Conservation (phyloP, 2,797 vertebrate species). For the Tapirus indicus region DNA sequence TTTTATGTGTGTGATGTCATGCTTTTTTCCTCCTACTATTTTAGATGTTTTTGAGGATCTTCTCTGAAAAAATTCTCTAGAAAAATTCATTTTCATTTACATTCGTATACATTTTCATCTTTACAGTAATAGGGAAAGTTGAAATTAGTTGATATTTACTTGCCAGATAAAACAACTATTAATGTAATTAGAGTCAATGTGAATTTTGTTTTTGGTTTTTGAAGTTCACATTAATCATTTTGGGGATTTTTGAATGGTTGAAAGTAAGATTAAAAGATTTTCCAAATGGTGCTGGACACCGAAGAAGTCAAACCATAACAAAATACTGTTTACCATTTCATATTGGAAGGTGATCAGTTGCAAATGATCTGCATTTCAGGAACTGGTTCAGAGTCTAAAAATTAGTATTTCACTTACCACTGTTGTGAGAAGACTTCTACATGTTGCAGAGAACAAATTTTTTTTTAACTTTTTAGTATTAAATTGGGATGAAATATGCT, state of each 20-base stretch:
- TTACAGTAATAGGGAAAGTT: neutral
- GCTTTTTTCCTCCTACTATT: neutral
- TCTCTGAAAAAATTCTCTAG: neutral
- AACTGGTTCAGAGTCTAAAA: constrained; percentile 54
- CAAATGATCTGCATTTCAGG: constrained; percentile 45
- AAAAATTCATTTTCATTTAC: neutral
- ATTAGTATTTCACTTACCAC: constrained; percentile 17
- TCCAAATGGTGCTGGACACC: neutral
- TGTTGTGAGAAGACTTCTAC: constrained; percentile 38
- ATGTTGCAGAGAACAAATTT: neutral
- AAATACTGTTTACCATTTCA: constrained; percentile 41
- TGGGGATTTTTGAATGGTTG: neutral
- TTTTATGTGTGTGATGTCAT: neutral
- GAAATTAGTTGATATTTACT: neutral
- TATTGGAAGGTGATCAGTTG: constrained; percentile 31
- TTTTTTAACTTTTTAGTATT: constrained; percentile 69
- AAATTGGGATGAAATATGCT: constrained; percentile 48
- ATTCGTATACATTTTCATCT: neutral
- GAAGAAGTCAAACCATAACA: constrained; percentile 58
- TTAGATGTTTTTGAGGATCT: neutral
- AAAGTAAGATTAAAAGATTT: constrained; percentile 28
- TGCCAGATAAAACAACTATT: constrained; percentile 34
- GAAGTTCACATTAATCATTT: neutral
- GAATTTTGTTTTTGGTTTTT: constrained; percentile 13
- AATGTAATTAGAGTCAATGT: neutral